Evolutionary conservation across 1,140 invertebrate species (phyloP).

Genomic region (Lineus longissimus): DNA sequence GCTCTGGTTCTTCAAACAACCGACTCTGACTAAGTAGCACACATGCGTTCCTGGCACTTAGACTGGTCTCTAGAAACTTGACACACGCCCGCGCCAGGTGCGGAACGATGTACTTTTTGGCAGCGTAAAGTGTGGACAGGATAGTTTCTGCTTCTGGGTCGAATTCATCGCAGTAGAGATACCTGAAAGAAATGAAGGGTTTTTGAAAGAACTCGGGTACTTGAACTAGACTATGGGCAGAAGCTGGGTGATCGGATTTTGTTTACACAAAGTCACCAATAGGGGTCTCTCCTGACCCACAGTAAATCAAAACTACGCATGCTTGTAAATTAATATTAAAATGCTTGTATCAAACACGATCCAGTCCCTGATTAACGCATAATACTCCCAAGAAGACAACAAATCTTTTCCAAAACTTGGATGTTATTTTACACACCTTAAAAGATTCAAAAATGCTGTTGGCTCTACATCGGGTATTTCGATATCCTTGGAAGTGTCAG

Average conservation of each 20-base stretch:
- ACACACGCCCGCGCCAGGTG: slow-evolving; percentile 78
- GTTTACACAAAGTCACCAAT: not conserved
- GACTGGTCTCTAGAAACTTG: slow-evolving; percentile 74
- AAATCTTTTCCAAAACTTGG: too few species aligned
- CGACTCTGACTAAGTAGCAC: slow-evolving; percentile 72
- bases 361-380: too few species aligned
- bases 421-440: too few species aligned
- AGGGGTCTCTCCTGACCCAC: too few species aligned
- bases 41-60: slow-evolving; percentile 78
- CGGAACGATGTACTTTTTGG: slow-evolving; percentile 82
- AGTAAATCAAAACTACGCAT: not conserved
- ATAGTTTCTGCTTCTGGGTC: slow-evolving; percentile 78
- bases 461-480: slow-evolving; percentile 81
- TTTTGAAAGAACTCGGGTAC: too few species aligned
- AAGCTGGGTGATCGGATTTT: not conserved
- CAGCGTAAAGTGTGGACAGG: slow-evolving; percentile 79
- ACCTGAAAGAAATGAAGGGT: slow-evolving; percentile 60
- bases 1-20: slow-evolving; percentile 74
- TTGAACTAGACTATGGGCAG: too few species aligned
- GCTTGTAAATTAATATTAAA: too few species aligned
- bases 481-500: slow-evolving; percentile 68
- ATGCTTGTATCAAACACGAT: too few species aligned
- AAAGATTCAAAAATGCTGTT: slow-evolving; percentile 58
- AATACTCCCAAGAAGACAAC: too few species aligned
- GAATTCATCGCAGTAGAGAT: slow-evolving; percentile 93